A percentile compares a stretch with the other conserved stretches of the same genome.
Conservation (phyloP, 1,140 invertebrate genomes). For the Drosophila kurseongensis region DNA sequence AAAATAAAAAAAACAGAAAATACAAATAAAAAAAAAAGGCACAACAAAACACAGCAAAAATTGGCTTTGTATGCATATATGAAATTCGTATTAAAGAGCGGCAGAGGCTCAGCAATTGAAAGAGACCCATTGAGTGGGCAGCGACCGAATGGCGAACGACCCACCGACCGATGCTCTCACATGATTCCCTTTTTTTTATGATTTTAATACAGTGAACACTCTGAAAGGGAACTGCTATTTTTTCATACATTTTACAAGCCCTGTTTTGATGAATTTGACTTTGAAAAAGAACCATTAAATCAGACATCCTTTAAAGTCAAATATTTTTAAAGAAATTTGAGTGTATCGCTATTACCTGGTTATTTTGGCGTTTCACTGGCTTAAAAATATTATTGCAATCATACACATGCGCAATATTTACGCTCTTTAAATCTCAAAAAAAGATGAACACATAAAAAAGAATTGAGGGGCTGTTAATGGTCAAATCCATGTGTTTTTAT, state of each 20-base stretch:
- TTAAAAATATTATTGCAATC: too few relatives aligned
- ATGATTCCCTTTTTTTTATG: conserved; percentile 22
- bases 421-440: too few relatives aligned
- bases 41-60: conserved; percentile 49
- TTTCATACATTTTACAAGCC: background rate
- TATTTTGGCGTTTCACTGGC: too few relatives aligned
- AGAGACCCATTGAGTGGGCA: conserved; percentile 60
- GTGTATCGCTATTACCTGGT: too few relatives aligned
- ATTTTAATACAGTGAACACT: conserved; percentile 9
- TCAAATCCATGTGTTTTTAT: too few relatives aligned
- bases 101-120: conserved; percentile 55
- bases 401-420: too few relatives aligned
- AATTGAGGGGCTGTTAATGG: too few relatives aligned
- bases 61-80: conserved; percentile 77
- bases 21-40: conserved; percentile 23
- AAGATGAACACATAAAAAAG: too few relatives aligned
- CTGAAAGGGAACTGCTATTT: background rate
- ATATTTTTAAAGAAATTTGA: background rate
- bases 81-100: conserved; percentile 75
- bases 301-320: background rate
- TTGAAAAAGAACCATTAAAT: background rate
- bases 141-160: conserved; percentile 25
- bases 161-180: conserved; percentile 43
- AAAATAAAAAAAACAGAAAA: conserved; percentile 57
- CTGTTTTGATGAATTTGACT: too few relatives aligned